phyloP scores from a whole-genome alignment of 1,140 invertebrate genomes.

The Lanistes nyassanus region DNA sequence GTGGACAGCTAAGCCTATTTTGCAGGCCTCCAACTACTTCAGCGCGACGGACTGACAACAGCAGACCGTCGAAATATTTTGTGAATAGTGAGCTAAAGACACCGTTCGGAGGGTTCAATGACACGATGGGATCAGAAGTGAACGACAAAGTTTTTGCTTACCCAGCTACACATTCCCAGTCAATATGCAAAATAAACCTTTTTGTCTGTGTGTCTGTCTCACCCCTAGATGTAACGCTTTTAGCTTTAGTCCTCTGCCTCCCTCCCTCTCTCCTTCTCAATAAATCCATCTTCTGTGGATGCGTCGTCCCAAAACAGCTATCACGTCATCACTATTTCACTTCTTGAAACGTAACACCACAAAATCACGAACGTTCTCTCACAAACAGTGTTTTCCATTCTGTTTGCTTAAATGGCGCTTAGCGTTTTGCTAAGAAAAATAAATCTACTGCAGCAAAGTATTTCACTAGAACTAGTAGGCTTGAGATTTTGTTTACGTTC shows the following conservation, averaged over 20 bases:
- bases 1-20: neutral
- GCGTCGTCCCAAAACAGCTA: no score
- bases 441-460: neutral
- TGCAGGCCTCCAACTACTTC: neutral
- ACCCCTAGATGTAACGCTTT: no score
- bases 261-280: constrained; percentile 8
- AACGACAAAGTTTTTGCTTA: neutral
- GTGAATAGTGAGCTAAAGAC: neutral
- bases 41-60: no score
- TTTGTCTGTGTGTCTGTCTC: constrained; percentile 7
- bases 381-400: neutral
- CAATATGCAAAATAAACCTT: no score
- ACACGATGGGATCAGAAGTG: neutral
- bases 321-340: neutral
- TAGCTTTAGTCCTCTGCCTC: neutral
- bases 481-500: no score
- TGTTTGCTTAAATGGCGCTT: neutral
- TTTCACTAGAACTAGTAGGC: constrained; percentile 11
- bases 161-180: neutral
- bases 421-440: neutral
- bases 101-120: neutral
- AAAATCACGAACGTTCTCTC: neutral
- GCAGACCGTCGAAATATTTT: neutral
- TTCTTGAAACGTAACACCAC: neutral
- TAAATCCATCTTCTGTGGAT: no score